Evolutionary conservation across 2,888 invertebrate genomes (phyloP).

Genomic region (Philereme vetulata): DNA sequence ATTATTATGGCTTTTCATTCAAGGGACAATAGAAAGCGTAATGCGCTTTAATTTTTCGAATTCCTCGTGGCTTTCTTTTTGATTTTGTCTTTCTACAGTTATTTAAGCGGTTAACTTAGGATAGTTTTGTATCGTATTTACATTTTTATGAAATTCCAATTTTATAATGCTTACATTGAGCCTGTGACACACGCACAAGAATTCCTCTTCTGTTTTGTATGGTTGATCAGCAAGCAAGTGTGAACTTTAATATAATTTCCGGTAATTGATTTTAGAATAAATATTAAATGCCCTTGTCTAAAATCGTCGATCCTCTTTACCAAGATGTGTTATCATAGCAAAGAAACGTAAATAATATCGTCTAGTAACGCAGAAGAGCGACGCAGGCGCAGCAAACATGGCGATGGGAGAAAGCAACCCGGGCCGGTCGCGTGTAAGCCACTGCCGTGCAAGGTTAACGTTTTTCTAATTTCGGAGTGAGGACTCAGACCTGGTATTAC

Average conservation of each 20-base stretch:
- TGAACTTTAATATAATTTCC: no score
- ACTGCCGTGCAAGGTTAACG: constrained; percentile 74
- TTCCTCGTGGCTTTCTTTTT: constrained; percentile 18
- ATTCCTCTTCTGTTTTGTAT: no score
- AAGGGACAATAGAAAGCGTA: constrained; percentile 26
- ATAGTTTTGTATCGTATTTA: background rate
- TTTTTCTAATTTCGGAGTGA: constrained; percentile 77
- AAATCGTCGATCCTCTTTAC: background rate
- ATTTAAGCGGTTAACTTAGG: background rate
- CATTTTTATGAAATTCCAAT: background rate
- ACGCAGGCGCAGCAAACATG: constrained; percentile 58
- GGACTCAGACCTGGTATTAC: constrained; percentile 65
- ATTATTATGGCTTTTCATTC: constrained; percentile 24
- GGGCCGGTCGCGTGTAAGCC: constrained; percentile 65
- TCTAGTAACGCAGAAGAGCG: constrained; percentile 61
- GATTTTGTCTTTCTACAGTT: background rate
- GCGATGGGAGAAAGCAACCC: constrained; percentile 73
- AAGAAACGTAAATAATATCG: constrained; percentile 41
- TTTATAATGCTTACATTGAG: no score
- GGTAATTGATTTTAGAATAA: no score
- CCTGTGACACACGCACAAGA: no score
- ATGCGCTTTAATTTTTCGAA: constrained; percentile 13
- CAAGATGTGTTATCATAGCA: background rate
- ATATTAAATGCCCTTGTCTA: no score
- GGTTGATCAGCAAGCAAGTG: no score